phyloP scores from a whole-genome alignment of 2,113 vertebrate genomes.

The Chelonoidis abingdonii region DNA sequence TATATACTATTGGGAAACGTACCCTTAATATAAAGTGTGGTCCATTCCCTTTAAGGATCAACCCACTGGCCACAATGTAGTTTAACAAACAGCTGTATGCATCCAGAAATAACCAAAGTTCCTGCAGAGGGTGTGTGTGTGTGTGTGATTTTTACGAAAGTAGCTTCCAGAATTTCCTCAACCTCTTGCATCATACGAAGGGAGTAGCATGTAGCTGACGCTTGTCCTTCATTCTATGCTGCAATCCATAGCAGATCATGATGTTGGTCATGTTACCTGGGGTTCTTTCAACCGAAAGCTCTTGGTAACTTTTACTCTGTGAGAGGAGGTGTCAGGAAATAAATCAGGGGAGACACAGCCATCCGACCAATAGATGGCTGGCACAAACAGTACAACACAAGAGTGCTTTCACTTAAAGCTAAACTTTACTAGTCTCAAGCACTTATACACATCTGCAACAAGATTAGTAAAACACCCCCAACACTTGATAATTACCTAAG shows the following conservation, averaged over 20 bases:
- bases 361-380: no score
- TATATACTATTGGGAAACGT: neutral
- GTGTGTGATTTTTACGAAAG: neutral
- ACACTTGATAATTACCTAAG: no score
- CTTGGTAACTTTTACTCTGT: no score
- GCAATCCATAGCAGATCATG: neutral
- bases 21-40: neutral
- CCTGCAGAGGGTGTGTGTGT: fast-evolving
- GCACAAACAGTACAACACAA: no score
- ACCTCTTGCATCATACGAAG: neutral
- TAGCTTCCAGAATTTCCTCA: neutral
- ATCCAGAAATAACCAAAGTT: neutral
- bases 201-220: neutral
- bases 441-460: no score
- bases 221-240: neutral
- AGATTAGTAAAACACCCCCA: no score
- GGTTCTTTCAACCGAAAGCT: no score
- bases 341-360: no score
- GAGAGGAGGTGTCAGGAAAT: no score
- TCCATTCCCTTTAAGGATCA: neutral
- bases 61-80: neutral
- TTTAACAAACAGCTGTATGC: neutral
- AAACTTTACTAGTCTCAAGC: no score
- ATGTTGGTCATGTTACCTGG: neutral
- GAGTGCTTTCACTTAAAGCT: no score